Evolutionary conservation across 1,140 invertebrate genomes (phyloP), one percentile per base, ranked within the genome.

Genomic region (Gonioctena quinquepunctata): DNA sequence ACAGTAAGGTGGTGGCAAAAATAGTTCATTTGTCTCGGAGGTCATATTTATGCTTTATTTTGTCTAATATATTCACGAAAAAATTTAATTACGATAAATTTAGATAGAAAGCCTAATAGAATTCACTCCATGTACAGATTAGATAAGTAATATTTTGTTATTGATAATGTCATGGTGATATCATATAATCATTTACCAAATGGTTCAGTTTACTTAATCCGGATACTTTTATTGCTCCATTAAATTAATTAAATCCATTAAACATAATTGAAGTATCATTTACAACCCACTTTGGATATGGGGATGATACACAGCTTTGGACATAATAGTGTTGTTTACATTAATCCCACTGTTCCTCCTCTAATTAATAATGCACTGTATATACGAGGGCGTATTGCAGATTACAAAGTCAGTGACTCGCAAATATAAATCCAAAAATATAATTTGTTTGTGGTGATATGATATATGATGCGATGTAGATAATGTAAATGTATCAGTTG

Each of bases 101-200:
- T 76, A 42, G 62, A 72, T 70, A 69, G 21, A 28, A 16, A 16
- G 11, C 49, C 19, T n/a, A 56, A 66, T 69, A 56, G 16, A 62
- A 67, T 71, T 74, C 69, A 59, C 57, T 66, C 66, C 52, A 66
- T 62, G 63, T 68, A 59, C 28, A 76, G 67, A 76, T 76, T 71
- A 76, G 61, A 64, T 64, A 64, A 64, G 48, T 69, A 64, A 76
- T 75, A 70, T 70, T 71, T 68, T 73, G 72, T 71, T 75, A 69
- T 71, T 52, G 66, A 71, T 66, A 71, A 33, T 73, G 68, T 71
- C 70, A 76, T 76, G 71, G 71, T 70, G 68, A 75, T 75, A 68
- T 70, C 73, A 75, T 66, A 74, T 71, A 68, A 74, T 74, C 69
- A 67, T 74, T 71, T 71, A 71, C 73, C 67, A 69, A 74, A 74